Evolutionary conservation across 2,888 invertebrate species (phyloP).

Genomic region (Cyclophora albipunctata): DNA sequence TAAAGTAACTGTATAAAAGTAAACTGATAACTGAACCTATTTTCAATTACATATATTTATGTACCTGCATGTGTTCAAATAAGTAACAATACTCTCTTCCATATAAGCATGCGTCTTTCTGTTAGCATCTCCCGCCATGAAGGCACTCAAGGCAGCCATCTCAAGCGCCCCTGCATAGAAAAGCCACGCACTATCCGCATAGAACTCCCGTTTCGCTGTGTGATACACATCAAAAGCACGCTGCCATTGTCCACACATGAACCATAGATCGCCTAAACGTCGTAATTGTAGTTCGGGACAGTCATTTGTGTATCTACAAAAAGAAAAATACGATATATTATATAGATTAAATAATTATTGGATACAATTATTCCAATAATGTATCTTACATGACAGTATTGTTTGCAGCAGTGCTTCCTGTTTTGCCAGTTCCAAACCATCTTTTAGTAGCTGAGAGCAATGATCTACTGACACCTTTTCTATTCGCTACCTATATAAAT

Average conservation of each 20-base stretch:
- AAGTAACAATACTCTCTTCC: conserved; percentile 95
- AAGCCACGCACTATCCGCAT: conserved; percentile 97
- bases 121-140: conserved; percentile 87
- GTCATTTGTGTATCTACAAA: conserved; percentile 82
- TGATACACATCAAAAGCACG: conserved; percentile 96
- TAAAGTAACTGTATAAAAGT: too few species aligned
- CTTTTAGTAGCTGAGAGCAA: conserved; percentile 95
- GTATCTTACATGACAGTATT: conserved; percentile 88
- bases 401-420: conserved; percentile 81
- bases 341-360: not conserved
- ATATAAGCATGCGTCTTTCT: conserved; percentile 91
- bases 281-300: conserved; percentile 94
- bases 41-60: too few species aligned
- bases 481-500: conserved; percentile 79
- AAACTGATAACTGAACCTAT: too few species aligned
- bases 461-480: conserved; percentile 94
- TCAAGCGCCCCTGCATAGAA: conserved; percentile 97
- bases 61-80: conserved; percentile 92
- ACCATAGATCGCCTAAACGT: conserved; percentile 94
- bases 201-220: conserved; percentile 97
- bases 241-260: conserved; percentile 95
- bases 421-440: conserved; percentile 95
- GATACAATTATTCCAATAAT: not conserved
- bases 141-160: conserved; percentile 95
- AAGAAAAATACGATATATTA: conserved; percentile 7